Conservation (phyloP, 1,140 invertebrate species). For the Neotoxoptera formosana region DNA sequence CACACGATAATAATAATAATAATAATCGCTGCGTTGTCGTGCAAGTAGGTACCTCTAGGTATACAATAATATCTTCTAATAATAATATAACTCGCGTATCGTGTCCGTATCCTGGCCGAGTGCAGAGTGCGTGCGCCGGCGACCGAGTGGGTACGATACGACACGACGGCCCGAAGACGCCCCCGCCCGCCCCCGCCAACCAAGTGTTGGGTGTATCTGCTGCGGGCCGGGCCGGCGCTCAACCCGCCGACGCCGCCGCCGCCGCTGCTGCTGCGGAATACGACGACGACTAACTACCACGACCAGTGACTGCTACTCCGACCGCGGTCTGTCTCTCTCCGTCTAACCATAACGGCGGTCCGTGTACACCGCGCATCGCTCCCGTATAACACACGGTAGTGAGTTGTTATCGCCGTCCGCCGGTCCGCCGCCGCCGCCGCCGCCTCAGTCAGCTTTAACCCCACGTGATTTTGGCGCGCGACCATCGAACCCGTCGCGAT, state of each 20-base stretch:
- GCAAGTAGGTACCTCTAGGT: not conserved
- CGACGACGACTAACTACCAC: not conserved
- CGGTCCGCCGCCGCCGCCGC: not conserved
- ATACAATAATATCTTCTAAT: not conserved
- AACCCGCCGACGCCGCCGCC: not conserved
- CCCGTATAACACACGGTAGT: not conserved
- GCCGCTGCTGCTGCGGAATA: conserved; percentile 2
- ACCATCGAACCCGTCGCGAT: not conserved
- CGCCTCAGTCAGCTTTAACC: not conserved
- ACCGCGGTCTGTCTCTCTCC: conserved; percentile 24
- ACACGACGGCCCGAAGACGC: conserved; percentile 41
- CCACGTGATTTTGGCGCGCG: conserved; percentile 55
- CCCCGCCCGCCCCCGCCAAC: conserved; percentile 43
- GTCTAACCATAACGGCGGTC: conserved; percentile 36
- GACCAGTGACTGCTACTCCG: not conserved
- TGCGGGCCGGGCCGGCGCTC: conserved; percentile 16
- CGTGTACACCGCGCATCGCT: conserved; percentile 13
- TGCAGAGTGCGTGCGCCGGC: not conserved
- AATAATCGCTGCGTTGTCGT: not conserved
- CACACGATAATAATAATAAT: not conserved
- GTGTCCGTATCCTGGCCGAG: not conserved
- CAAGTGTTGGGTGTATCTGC: conserved; percentile 47
- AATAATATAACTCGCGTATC: not conserved
- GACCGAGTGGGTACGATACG: conserved; percentile 21
- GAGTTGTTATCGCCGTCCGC: not conserved